Base-by-base conservation (phyloP, 2,888 invertebrate species). In the Lutraria lutraria region DNA sequence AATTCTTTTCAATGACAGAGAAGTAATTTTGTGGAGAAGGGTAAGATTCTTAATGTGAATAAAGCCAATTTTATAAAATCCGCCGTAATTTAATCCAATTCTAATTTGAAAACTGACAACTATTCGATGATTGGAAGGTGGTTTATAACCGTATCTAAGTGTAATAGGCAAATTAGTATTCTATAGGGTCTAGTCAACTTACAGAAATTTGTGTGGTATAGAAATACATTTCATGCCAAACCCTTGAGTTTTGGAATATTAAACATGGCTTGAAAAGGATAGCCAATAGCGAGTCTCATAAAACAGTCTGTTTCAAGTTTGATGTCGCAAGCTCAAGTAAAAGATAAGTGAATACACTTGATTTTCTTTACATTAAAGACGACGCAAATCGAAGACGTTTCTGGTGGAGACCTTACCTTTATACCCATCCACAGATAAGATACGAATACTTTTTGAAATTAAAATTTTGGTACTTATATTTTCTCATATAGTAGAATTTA, bases 31-130 rank as follows among this genome's bases (percentile, higher is more conserved):
- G 87, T 83, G 80, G 79, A 85, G 84, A 84, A 82, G 63, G 81
- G 72, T 54, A 76, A 60, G 81, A 86, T 81, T 81, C 81, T 84
- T 85, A 80, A 79, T 60, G 63, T 79, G 52, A 34, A 85, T 72
- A 81, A 76, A 87, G 89, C 85, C 86, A 91, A 89, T 91, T 91
- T 89, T 60, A 43, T 72, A 68, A 84, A 86, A 72, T 87, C 82
- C 60, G 83, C 56, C 34, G 87, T 83, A 91, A 91, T 87, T 91
- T 91, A 91, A 91, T 89, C 90, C 85, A 52, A 76, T 83, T 81
- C 79, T 89, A 91, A 91, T 91, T 89, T 89, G 87, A 91, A 89
- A 89, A 87, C 56, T 87, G 87, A 87, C 85, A 87, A 60, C 84
- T 56, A 31, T 72, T 79, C 87, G 60, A 54, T 76, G 68, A 56